Percentiles rank a stretch among this genome's conserved stretches.
These are phyloP conservation scores for Acronicta aceris DNA, from an alignment of 2,888 invertebrate genomes.

Conservation along the genomic window DNA sequence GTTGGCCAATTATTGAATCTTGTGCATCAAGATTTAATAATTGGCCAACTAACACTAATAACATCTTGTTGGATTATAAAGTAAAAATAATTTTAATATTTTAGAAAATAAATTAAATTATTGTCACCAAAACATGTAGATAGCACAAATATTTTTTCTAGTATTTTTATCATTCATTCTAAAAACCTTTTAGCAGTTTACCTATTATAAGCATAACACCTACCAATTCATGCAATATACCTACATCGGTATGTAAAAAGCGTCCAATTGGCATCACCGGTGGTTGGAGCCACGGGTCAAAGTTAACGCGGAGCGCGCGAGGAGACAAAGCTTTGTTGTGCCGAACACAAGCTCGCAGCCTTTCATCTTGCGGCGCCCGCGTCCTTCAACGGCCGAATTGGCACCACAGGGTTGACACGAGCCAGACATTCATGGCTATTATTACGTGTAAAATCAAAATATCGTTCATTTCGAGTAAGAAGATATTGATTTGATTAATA, in stretches of 20 bases:
- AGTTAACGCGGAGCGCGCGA: constrained; percentile 69
- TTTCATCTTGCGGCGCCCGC: constrained; percentile 79
- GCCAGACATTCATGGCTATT: constrained; percentile 27
- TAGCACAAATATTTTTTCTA: too few relatives aligned
- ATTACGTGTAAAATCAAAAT: not conserved
- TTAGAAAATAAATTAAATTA: too few relatives aligned
- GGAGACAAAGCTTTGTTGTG: constrained; percentile 83
- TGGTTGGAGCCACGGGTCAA: constrained; percentile 53
- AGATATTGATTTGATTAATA: too few relatives aligned
- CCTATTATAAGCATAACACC: not conserved
- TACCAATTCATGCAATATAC: constrained; percentile 15
- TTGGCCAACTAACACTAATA: too few relatives aligned
- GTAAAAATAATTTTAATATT: too few relatives aligned
- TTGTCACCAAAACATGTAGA: too few relatives aligned
- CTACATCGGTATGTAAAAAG: constrained; percentile 28
- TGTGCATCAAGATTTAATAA: too few relatives aligned
- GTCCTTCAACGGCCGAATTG: constrained; percentile 71
- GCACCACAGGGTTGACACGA: constrained; percentile 64
- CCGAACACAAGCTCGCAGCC: constrained; percentile 75
- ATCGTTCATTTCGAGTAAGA: not conserved
- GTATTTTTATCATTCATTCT: not conserved
- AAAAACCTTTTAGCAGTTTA: not conserved
- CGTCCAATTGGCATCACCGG: constrained; percentile 38
- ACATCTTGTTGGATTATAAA: too few relatives aligned
- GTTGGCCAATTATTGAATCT: too few relatives aligned